A percentile compares a stretch with the other conserved stretches of the same genome.
phyloP scores from a whole-genome alignment of 2,888 invertebrate genomes.

The Erebia palarica region DNA sequence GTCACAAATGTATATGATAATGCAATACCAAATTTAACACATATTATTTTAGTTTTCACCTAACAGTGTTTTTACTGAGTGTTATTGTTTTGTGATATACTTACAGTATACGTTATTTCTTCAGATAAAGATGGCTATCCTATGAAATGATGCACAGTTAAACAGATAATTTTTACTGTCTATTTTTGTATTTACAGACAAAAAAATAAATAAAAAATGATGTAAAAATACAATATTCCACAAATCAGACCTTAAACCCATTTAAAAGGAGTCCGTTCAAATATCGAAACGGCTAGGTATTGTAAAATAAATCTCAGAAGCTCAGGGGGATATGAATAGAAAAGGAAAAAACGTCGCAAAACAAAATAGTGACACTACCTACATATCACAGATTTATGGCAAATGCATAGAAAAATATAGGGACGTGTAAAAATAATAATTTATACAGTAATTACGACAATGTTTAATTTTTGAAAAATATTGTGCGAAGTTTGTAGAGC shows the following conservation, averaged over 20 bases:
- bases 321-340: constrained; percentile 49
- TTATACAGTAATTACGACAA: constrained; percentile 14
- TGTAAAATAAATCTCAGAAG: constrained; percentile 48
- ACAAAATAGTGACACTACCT: constrained; percentile 48
- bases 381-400: constrained; percentile 40
- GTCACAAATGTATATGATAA: constrained; percentile 62
- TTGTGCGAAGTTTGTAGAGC: constrained; percentile 32
- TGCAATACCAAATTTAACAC: constrained; percentile 59
- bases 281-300: constrained; percentile 34
- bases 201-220: constrained; percentile 55
- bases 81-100: constrained; percentile 82
- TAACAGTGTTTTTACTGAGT: constrained; percentile 80
- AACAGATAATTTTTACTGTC: constrained; percentile 88
- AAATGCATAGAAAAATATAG: constrained; percentile 30
- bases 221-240: constrained; percentile 36
- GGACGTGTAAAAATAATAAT: constrained; percentile 23
- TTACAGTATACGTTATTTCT: constrained; percentile 83
- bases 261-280: constrained; percentile 29
- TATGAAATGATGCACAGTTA: constrained; percentile 89
- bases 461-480: constrained; percentile 19
- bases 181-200: constrained; percentile 81
- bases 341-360: constrained; percentile 48
- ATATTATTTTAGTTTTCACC: constrained; percentile 70
- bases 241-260: constrained; percentile 28
- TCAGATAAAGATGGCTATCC: constrained; percentile 86